Conservation (phyloP, 1,140 invertebrate genomes). For the Zaprionus tsacasi region DNA sequence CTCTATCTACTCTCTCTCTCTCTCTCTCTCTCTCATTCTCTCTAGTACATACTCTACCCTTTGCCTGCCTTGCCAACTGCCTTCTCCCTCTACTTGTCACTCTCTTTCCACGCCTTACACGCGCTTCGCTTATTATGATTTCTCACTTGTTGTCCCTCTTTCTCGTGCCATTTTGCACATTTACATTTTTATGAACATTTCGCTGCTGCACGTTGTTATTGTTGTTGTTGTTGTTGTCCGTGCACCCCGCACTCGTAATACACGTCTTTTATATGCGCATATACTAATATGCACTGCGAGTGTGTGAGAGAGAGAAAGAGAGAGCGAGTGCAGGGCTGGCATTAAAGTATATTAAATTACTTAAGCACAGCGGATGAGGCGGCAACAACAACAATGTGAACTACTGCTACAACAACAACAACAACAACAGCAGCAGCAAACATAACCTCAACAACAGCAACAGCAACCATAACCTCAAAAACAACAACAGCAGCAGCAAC, state of each 20-base stretch:
- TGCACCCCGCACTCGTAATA: conserved; percentile 61
- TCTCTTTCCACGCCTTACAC: conserved; percentile 24
- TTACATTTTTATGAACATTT: conserved; percentile 82
- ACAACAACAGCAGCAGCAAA: conserved; percentile 7
- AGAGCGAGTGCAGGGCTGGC: conserved; percentile 37
- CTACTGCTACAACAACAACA: neutral
- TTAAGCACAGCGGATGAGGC: conserved; percentile 55
- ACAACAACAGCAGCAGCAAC: conserved; percentile 6
- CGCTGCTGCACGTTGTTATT: conserved; percentile 38
- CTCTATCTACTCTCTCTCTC: neutral
- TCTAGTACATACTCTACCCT: no score
- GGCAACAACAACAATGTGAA: conserved; percentile 29
- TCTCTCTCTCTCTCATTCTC: neutral
- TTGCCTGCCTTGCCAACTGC: no score
- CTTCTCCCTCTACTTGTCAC: neutral
- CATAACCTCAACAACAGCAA: conserved; percentile 7
- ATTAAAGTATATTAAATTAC: conserved; percentile 82
- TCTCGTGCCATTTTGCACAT: conserved; percentile 67
- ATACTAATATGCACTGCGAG: conserved; percentile 69
- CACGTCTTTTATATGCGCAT: conserved; percentile 80
- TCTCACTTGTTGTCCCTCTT: conserved; percentile 51
- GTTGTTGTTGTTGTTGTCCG: conserved; percentile 5
- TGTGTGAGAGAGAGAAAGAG: conserved; percentile 14
- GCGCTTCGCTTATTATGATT: conserved; percentile 65
- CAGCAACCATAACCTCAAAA: neutral